Evolutionary conservation across 37 sponge, comb jelly and placozoan genomes (phyloP).

Genomic region (Spongilla lacustris): DNA sequence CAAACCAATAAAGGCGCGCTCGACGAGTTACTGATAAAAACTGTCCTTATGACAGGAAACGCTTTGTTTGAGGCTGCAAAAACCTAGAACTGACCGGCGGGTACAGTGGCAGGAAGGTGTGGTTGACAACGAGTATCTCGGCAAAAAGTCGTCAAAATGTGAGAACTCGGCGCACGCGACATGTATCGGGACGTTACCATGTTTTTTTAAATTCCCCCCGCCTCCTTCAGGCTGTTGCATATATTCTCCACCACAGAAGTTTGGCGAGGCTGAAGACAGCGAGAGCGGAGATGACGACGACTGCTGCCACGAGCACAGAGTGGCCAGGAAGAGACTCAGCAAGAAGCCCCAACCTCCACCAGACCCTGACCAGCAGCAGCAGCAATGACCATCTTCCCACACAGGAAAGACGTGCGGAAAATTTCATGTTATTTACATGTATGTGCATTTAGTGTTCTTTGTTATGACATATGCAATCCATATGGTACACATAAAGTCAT

Average conservation of each 20-base stretch:
- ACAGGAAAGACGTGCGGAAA: neutral
- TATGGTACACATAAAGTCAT: too few relatives aligned
- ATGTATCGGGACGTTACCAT: neutral
- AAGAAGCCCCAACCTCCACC: conserved; percentile 6
- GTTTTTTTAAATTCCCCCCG: neutral
- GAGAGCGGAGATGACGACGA: conserved; percentile 68
- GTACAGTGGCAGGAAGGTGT: conserved; percentile 92
- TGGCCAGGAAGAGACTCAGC: conserved; percentile 37
- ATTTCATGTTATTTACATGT: neutral
- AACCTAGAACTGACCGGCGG: conserved; percentile 79
- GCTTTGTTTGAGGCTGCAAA: conserved; percentile 66
- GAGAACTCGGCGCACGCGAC: neutral
- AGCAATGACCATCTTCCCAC: neutral
- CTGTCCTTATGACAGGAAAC: neutral
- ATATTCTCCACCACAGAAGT: conserved; percentile 74
- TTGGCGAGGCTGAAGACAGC: conserved; percentile 72
- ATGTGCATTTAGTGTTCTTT: conserved; percentile 6
- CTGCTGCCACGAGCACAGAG: conserved; percentile 79
- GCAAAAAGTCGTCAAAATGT: conserved; percentile 97
- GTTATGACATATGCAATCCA: too few relatives aligned
- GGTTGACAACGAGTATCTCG: conserved; percentile 95
- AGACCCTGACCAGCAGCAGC: neutral
- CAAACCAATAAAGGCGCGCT: neutral
- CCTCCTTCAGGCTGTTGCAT: conserved; percentile 86
- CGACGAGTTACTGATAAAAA: neutral